Base-by-base conservation (phyloP, 2,113 vertebrate genomes). In the Nasalis larvatus region DNA sequence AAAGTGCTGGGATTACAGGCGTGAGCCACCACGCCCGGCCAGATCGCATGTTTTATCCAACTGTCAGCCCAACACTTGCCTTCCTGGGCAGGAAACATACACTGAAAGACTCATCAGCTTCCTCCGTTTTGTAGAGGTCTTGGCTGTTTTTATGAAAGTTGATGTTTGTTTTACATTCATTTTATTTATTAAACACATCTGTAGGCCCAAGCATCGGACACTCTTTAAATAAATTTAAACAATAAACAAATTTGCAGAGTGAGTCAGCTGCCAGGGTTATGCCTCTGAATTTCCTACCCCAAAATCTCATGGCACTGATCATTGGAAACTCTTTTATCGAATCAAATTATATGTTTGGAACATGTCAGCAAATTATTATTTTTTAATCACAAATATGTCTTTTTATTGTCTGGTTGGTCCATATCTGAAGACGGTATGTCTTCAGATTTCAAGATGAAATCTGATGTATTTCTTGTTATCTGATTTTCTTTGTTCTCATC, bases 171-270 rank as follows among this genome's bases (percentile, higher is more conserved):
- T 94, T 94, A 45, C 30, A 83, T 94, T 77, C 54, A n/a, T 78
- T 35, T 52, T 94, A n/a, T 69, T 96, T 94, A 78, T 76, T 90
- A 81, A 78, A 93, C 56, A 71, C n/a, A 6, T 81, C 85, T 94
- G 71, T n/a, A 71, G 88, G 32, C 8, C 73, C 42, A 85, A 94
- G 68, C n/a, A 11, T 52, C 92, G 52, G 32, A 83, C 3, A 35
- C 6, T 18, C 80, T 93, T 95, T 7, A 94, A 92, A 95, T 92
- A 83, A 94, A 94, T 92, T 92, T 8, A 89, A 76, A 60, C 20
- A 58, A 32, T 86, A 83, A 97, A 91, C 76, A 94, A 49, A 93
- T 76, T 91, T 20, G 77, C 30, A 32, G 45, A 89, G 32, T 2
- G 12, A 76, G 23, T 85, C 21, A 87, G 52, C 30, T 91, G 78